phyloP scores from a whole-genome alignment of 2,113 vertebrate species.

The Myodes glareolus region DNA sequence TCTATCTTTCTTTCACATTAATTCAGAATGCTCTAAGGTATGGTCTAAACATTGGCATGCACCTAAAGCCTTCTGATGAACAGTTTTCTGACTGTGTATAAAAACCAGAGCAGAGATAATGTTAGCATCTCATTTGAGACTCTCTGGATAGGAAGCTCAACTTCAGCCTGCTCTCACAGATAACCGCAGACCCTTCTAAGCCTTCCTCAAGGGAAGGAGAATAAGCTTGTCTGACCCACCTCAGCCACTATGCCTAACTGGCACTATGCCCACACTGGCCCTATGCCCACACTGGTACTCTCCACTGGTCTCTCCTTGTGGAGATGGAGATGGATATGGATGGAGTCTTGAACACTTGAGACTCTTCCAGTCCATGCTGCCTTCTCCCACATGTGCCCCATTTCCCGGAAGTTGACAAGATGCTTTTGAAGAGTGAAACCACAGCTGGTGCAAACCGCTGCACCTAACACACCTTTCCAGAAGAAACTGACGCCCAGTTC shows the following conservation, averaged over 20 bases:
- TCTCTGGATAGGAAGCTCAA: not conserved
- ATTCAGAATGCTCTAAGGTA: not conserved
- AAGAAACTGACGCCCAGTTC: not conserved
- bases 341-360: not conserved
- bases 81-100: not conserved
- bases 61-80: not conserved
- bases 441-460: not conserved
- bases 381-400: not conserved
- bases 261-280: not conserved
- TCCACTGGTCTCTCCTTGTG: not conserved
- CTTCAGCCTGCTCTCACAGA: not conserved
- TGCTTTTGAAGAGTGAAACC: not conserved
- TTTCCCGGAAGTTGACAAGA: not conserved
- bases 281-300: not conserved
- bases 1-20: not conserved
- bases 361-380: not conserved
- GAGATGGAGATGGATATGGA: too few relatives aligned
- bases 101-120: not conserved
- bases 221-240: not conserved
- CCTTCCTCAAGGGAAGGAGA: not conserved
- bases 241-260: not conserved
- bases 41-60: not conserved
- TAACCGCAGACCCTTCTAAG: not conserved
- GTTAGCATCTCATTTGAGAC: not conserved
- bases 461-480: not conserved